A percentile compares a stretch with the other conserved stretches of the same genome.
These are phyloP conservation scores for Melanogrammus aeglefinus DNA, from an alignment of 2,797 vertebrate genomes.

Conservation along the genomic window DNA sequence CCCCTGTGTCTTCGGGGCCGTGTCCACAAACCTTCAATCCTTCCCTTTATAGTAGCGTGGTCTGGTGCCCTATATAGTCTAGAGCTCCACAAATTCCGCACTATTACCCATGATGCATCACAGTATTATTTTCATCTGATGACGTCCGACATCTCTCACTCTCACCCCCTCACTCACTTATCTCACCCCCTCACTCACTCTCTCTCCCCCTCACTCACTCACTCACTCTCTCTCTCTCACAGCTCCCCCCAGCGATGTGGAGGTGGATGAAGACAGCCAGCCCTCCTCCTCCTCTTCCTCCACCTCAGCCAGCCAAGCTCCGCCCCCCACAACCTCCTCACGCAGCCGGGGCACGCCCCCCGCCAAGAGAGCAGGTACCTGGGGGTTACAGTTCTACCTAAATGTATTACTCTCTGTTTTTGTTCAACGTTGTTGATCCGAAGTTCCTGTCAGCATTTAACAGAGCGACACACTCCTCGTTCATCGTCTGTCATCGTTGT, in stretches of 20 bases:
- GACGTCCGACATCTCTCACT: too few species aligned
- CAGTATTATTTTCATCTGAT: too few species aligned
- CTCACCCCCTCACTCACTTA: too few species aligned
- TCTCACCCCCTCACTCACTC: neutral
- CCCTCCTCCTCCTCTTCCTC: slow-evolving; percentile 78
- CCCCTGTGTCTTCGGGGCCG: neutral
- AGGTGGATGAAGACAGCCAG: slow-evolving; percentile 78
- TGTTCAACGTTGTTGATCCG: too few species aligned
- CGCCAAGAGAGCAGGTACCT: slow-evolving; percentile 72
- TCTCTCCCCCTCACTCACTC: neutral
- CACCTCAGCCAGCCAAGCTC: slow-evolving; percentile 72
- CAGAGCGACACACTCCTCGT: neutral
- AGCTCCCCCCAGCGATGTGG: slow-evolving; percentile 79
- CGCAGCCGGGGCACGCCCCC: slow-evolving; percentile 78
- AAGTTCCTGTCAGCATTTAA: neutral
- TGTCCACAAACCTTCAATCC: too few species aligned
- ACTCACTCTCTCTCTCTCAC: neutral
- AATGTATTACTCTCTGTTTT: too few species aligned
- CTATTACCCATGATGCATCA: neutral
- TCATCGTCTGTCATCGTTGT: neutral
- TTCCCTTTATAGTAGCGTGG: neutral
- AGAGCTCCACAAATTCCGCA: too few species aligned
- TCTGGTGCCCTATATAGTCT: neutral
- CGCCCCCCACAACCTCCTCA: slow-evolving; percentile 70
- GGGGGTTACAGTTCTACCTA: neutral